Evolutionary conservation across 2,113 vertebrate genomes (phyloP).

Genomic region (Sturnus vulgaris): DNA sequence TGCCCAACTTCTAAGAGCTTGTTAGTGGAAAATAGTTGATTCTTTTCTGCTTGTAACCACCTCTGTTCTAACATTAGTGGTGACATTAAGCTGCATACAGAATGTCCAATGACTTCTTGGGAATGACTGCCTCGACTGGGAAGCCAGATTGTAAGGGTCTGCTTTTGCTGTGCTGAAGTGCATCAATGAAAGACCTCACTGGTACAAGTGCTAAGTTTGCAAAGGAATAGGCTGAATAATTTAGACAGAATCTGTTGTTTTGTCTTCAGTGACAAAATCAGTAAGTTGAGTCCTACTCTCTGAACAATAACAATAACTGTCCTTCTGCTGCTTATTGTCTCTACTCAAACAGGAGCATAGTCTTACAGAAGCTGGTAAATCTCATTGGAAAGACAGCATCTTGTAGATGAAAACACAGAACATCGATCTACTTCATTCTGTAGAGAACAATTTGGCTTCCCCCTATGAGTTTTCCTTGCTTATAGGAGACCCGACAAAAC

Average conservation of each 20-base stretch:
- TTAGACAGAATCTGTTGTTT: neutral
- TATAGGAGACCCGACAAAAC: neutral
- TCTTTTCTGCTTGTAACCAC: neutral
- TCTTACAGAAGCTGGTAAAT: neutral
- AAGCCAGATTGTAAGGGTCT: neutral
- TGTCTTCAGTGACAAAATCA: neutral
- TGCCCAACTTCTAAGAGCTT: neutral
- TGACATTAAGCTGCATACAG: neutral
- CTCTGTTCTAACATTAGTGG: rapidly evolving
- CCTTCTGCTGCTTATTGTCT: neutral
- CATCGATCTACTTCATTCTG: neutral
- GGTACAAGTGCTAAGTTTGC: neutral
- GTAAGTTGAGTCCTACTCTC: neutral
- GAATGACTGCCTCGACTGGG: neutral
- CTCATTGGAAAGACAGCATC: neutral
- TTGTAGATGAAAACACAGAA: neutral
- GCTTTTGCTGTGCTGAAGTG: neutral
- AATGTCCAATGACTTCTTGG: neutral
- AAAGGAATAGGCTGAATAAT: neutral
- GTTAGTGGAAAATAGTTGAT: neutral
- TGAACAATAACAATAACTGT: neutral
- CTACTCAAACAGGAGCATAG: neutral
- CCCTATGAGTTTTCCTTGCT: neutral
- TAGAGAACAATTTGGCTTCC: neutral
- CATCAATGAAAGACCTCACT: neutral